A percentile compares a stretch with the other conserved stretches of the same genome.
phyloP scores from a whole-genome alignment of 2,797 vertebrate species.

The Ataeniobius toweri region DNA sequence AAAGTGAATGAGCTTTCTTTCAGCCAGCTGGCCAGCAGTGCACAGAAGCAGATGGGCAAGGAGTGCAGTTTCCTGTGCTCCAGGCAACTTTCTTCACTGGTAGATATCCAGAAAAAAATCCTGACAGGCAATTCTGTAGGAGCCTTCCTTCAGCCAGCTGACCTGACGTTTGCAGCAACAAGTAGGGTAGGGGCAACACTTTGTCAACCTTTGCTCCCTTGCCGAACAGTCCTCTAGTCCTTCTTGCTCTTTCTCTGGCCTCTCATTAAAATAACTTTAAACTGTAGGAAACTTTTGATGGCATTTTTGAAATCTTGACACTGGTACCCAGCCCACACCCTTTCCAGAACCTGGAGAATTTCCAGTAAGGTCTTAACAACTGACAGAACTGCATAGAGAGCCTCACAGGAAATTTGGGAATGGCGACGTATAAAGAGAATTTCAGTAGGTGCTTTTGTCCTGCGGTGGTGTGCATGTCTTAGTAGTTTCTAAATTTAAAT shows the following conservation, averaged over 20 bases:
- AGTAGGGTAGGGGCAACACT: neutral
- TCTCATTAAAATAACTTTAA: neutral
- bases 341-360: conserved; percentile 11
- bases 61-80: too few relatives aligned
- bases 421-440: conserved; percentile 47
- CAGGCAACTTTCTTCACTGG: too few relatives aligned
- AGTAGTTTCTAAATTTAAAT: conserved; percentile 35
- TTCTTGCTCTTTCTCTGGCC: neutral
- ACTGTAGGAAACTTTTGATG: neutral
- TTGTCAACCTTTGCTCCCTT: too few relatives aligned
- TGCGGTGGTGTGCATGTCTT: conserved; percentile 47
- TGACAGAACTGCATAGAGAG: conserved; percentile 10
- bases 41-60: too few relatives aligned
- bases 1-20: too few relatives aligned
- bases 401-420: conserved; percentile 13
- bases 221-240: neutral
- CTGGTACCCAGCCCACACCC: neutral
- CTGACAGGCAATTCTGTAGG: too few relatives aligned
- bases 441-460: conserved; percentile 51
- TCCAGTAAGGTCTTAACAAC: conserved; percentile 3
- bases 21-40: too few relatives aligned
- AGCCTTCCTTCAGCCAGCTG: neutral
- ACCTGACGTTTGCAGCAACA: neutral
- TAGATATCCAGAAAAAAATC: too few relatives aligned
- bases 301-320: neutral